Percentiles rank a stretch among this genome's conserved stretches.
phyloP scores from a whole-genome alignment of 2,888 invertebrate species.

The Rutpela maculata region DNA sequence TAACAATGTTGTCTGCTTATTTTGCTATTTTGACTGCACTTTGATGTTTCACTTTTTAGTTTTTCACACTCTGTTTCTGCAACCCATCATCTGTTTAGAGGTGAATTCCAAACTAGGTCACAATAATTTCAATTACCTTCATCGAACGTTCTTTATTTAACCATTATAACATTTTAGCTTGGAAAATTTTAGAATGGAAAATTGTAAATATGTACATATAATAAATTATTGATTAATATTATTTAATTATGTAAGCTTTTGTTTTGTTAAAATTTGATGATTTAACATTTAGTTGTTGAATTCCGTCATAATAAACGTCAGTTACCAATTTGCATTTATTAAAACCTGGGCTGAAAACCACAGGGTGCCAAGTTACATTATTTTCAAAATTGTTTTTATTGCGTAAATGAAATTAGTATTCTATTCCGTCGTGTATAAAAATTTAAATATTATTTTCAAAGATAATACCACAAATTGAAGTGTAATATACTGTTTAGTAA shows the following conservation, averaged over 20 bases:
- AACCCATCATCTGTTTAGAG: not conserved
- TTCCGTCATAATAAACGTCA: not conserved
- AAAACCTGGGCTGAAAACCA: too few species aligned
- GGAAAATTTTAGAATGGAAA: not conserved
- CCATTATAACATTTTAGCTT: too few species aligned
- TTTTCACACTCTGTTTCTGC: conserved; percentile 4
- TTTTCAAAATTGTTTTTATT: too few species aligned
- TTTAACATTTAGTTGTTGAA: not conserved
- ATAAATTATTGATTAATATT: not conserved
- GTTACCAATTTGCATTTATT: not conserved
- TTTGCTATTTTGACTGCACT: conserved; percentile 41
- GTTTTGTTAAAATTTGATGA: not conserved
- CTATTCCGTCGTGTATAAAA: too few species aligned
- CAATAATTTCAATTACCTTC: not conserved
- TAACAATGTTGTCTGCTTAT: conserved; percentile 40
- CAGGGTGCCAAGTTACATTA: too few species aligned
- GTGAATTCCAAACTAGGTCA: not conserved
- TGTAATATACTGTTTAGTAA: too few species aligned
- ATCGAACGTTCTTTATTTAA: too few species aligned
- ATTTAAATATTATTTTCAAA: too few species aligned
- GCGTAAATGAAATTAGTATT: too few species aligned
- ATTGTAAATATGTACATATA: not conserved
- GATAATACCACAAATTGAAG: too few species aligned
- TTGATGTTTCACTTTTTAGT: conserved; percentile 45
- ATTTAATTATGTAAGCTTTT: not conserved